These are phyloP conservation scores for Perdita meconis DNA, from an alignment of 2,888 invertebrate species.

Conservation along the genomic window DNA sequence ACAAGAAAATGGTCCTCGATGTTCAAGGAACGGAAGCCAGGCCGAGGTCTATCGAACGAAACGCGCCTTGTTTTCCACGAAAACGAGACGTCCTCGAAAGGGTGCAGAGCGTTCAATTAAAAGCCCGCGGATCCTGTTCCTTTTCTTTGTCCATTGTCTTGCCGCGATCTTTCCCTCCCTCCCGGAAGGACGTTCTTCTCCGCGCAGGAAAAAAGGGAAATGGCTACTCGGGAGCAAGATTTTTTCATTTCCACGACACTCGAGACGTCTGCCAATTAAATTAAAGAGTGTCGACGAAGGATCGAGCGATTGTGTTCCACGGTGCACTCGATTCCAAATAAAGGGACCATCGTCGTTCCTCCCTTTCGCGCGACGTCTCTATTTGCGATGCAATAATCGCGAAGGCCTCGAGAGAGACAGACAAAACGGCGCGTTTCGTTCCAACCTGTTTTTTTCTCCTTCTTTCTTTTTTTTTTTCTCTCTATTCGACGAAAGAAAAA, in stretches of 20 bases:
- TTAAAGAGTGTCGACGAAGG: conserved; percentile 65
- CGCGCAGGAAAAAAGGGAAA: conserved; percentile 34
- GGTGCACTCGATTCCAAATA: conserved; percentile 18
- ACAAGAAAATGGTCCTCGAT: conserved; percentile 68
- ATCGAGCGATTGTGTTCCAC: conserved; percentile 7
- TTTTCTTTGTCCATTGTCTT: conserved; percentile 34
- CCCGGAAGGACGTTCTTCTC: conserved; percentile 3
- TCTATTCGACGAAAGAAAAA: conserved; percentile 45
- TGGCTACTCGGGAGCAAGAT: conserved; percentile 10
- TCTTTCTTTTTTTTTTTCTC: conserved; percentile 13
- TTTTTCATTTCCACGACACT: conserved; percentile 70
- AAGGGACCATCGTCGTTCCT: conserved; percentile 7
- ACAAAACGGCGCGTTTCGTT: conserved; percentile 10
- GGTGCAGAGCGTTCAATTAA: conserved; percentile 41
- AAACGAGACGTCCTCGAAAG: conserved; percentile 10
- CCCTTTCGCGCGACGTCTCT: neutral
- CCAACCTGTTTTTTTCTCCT: neutral
- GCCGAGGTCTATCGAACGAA: conserved; percentile 64
- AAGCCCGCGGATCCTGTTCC: conserved; percentile 2
- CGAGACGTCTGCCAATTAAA: conserved; percentile 80
- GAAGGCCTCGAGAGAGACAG: neutral
- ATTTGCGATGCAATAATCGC: conserved; percentile 11
- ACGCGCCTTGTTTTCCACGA: conserved; percentile 58
- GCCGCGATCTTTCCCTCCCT: neutral
- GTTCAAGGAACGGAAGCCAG: conserved; percentile 69